phyloP scores from a whole-genome alignment of 2,113 vertebrate genomes.

The Dasyornis broadbenti region DNA sequence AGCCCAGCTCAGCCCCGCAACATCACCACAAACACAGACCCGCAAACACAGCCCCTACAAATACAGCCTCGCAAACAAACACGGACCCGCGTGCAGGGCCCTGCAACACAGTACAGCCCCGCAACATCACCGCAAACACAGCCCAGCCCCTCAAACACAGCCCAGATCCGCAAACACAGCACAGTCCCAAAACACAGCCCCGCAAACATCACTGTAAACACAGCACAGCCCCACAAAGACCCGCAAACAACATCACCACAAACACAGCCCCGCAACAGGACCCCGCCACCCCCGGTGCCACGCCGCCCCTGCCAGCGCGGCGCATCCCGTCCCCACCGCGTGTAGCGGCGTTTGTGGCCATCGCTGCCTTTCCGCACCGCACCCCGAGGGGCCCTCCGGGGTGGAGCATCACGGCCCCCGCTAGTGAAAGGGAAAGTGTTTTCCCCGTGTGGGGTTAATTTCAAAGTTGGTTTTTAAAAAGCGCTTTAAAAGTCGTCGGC shows the following conservation, averaged over 20 bases:
- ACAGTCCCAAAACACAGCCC: background rate
- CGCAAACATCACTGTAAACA: background rate
- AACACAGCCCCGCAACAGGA: too few relatives aligned
- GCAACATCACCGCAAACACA: background rate
- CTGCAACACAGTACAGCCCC: too few relatives aligned
- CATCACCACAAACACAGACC: too few relatives aligned
- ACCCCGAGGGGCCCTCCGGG: too few relatives aligned
- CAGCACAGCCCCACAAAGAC: too few relatives aligned
- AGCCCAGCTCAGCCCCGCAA: too few relatives aligned
- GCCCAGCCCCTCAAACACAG: background rate
- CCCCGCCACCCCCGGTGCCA: too few relatives aligned
- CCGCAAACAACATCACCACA: background rate
- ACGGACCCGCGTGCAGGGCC: too few relatives aligned
- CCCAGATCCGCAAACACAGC: background rate
- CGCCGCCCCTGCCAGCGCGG: accelerated
- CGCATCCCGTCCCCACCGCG: background rate
- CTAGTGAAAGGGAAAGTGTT: accelerated
- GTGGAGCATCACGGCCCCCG: background rate
- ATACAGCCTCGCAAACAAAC: too few relatives aligned
- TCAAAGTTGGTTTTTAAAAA: background rate
- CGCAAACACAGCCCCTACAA: too few relatives aligned
- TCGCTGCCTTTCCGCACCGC: background rate
- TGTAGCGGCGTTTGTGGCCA: too few relatives aligned
- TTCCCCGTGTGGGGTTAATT: background rate
- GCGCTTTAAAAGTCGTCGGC: accelerated